Evolutionary conservation across 2,797 vertebrate genomes (phyloP), one percentile per base, ranked within the genome.

Genomic region (Eptatretus atami): DNA sequence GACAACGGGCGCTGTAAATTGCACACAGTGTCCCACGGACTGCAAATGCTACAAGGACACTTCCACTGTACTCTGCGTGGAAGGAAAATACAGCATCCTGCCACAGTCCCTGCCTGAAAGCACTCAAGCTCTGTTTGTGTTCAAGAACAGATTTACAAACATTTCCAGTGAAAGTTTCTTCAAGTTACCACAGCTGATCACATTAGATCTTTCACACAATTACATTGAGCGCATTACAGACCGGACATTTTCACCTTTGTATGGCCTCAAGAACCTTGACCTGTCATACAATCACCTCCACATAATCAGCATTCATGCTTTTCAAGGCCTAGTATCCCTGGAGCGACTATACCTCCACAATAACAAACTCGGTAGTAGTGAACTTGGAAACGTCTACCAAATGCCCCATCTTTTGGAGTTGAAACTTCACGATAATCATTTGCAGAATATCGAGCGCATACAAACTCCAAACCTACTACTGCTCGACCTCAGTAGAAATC

Each of bases 131-230:
- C 78, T 98, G 52, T 96, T 82, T 0, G 65, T 87, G 66, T 98
- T 96, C 65, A 77, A 82, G 67, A 96, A 92, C 0, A 79, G 79
- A 67, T 87, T 96, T 66, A 70, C 72, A 0, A 72, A 67, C 0
- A 73, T 98, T 14, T 71, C 73, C 0, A 70, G 74, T 15, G 78
- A 78, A 65, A 81, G 85, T 70, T 93, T 98, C 64, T 67, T 67
- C 0, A 75, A 77, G 52, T 74, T 93, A 19, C 76, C 65, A 0
- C 70, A 78, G 66, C 73, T 96, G 67, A 76, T 78, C 69, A 70
- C 86, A 69, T 67, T 98, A 61, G 90, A 98, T 70, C 73, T 98
- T 65, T 92, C 87, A 0, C 86, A 96, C 74, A 98, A 98, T 70
- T 73, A 77, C 63, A 75, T 98, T 64, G 65, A 67, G n/a, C 77